Base-by-base conservation (phyloP, 2,888 invertebrate species). In the Chrysolina americana region DNA sequence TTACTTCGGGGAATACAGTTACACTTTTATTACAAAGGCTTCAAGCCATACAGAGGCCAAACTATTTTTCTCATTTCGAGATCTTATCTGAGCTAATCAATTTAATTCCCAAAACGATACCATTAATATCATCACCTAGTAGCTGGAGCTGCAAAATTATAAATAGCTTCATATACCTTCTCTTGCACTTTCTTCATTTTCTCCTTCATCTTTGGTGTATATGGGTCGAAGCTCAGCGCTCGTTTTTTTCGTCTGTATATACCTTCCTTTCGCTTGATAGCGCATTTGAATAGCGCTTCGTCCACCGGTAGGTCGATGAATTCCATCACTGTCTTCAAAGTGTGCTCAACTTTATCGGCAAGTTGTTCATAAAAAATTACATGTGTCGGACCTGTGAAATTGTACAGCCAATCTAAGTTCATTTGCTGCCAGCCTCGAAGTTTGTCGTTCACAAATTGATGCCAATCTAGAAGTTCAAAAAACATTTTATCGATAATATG, bases 231-330 rank as follows among this genome's bases (percentile, higher is more conserved):
- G 81, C 91, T 90, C 68, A 92, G 86, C 21, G 91, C 88, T 72
- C 93, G 91, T 82, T 92, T 92, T 82, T 91, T 92, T 8, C 95
- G 89, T 74, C 94, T 88, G 86, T 94, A 95, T 73, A 95, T 94
- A 1, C 95, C 94, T 76, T 88, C 87, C 75, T 85, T 85, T 6
- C 86, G 78, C 59, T 87, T 85, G n/a, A 88, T 74, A 5, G 88
- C 88, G 74, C 88, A 88, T 56, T 83, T 72, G 73, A 87, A 86
- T 21, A 84, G 79, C 17, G 80, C 76, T 17, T 80, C 77, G 21
- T 85, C 78, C 6, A 87, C 80, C 5, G 72, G 76, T 19, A 73
- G 66, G 76, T 91, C 91, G 36, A 93, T 87, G 84, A 93, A 93
- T 62, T 88, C 86, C 70, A 94, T 87, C 70, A 94, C 88, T 1